Base-by-base conservation (phyloP, 1,140 invertebrate species). In the Drosophila eugracilis region DNA sequence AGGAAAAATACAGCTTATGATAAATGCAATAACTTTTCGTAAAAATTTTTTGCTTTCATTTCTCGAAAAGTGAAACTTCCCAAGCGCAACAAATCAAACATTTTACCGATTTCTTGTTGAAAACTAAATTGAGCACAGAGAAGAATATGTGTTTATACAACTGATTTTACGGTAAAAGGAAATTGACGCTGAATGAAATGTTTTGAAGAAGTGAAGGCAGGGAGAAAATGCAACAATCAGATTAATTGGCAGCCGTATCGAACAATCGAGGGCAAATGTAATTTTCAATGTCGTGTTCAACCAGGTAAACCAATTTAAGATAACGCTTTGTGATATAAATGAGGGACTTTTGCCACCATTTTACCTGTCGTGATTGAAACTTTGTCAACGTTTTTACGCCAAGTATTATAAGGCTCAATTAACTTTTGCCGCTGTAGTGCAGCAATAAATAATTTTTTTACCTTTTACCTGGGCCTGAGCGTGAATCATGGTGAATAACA, bases 361-460 rank as follows among this genome's bases (percentile, higher is more conserved):
- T 19, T 32, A 4, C 47, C 42, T 15, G 36, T 24, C 42, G 52
- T 52, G 42, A 55, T 88, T 74, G 69, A 65, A 86, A 86, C 83
- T 88, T 86, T 88, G 77, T 88, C 78, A 86, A 86, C 83, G 77
- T 86, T 86, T 86, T 81, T 86, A 66, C 73, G 83, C 70, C 53
- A 86, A 88, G n/a, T n/a, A n/a, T n/a, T n/a, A 83, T 75, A 78
- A 86, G 88, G 88, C 83, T 86, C 70, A 86, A 86, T 86, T 86
- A 86, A 86, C 83, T 88, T 88, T 88, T 88, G 65, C 81, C 59
- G 63, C 63, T 69, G 69, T 57, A 69, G 53, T 52, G 73, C 73
- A 71, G 88, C 83, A 86, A 86, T 86, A 86, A 86, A 86, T 83
- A 78, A 81, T 85, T 88, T 88, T 86, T 85, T 86, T 67, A 74